Percentiles rank a stretch among this genome's conserved stretches.
Conservation (phyloP, 1,140 invertebrate species). For the Diabrotica undecimpunctata region DNA sequence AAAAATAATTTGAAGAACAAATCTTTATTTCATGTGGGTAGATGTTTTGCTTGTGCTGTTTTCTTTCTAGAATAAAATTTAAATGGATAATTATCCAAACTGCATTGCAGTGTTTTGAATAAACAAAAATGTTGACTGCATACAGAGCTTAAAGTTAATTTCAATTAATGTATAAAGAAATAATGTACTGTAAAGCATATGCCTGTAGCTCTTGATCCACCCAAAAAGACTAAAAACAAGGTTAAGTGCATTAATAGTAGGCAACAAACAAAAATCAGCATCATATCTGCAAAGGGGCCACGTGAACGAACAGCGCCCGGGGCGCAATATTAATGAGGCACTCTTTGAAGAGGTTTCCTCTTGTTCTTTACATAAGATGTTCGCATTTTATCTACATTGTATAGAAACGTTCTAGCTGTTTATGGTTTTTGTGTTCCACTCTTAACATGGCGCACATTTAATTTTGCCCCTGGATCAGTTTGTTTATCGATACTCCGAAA, state of each 20-base stretch:
- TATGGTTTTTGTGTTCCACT: conserved; percentile 29
- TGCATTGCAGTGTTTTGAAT: too few species aligned
- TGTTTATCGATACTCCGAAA: conserved; percentile 37
- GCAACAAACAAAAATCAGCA: not conserved
- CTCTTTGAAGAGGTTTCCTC: conserved; percentile 13
- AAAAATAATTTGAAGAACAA: too few species aligned
- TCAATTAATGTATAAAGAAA: too few species aligned
- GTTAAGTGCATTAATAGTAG: not conserved
- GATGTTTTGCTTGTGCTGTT: too few species aligned
- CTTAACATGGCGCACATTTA: conserved; percentile 36
- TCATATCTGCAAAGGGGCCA: not conserved
- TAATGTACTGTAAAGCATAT: too few species aligned
- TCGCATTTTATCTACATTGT: conserved; percentile 41
- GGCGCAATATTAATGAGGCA: not conserved
- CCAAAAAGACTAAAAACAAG: not conserved
- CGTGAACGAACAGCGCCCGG: not conserved
- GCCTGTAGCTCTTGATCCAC: too few species aligned
- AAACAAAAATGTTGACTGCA: too few species aligned
- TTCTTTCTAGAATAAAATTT: too few species aligned
- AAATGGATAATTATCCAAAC: too few species aligned
- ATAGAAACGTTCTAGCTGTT: conserved; percentile 37
- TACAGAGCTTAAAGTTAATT: too few species aligned
- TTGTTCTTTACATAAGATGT: conserved; percentile 40
- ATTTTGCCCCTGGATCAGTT: conserved; percentile 36
- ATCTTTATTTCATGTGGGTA: too few species aligned